A percentile compares a stretch with the other conserved stretches of the same genome.
phyloP scores from a whole-genome alignment of 2,797 vertebrate species.

The Threskiornis aethiopicus region DNA sequence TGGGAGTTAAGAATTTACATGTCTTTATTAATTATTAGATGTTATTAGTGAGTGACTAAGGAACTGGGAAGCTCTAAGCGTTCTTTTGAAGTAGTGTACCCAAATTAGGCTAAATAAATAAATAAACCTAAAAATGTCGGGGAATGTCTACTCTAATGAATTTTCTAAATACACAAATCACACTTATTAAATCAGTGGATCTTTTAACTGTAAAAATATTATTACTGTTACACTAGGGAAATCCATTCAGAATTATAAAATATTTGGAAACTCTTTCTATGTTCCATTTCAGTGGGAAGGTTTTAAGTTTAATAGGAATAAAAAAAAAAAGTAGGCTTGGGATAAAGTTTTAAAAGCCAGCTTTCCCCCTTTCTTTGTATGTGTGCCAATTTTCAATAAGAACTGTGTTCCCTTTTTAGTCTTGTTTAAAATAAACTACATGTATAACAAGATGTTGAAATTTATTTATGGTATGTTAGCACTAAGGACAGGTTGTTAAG shows the following conservation, averaged over 20 bases:
- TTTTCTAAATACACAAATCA: conserved; percentile 64
- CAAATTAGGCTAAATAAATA: conserved; percentile 75
- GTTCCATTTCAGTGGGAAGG: background rate
- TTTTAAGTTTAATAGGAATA: background rate
- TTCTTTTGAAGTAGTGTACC: conserved; percentile 75
- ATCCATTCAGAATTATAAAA: conserved; percentile 44
- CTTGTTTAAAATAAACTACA: conserved; percentile 47
- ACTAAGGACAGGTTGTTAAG: conserved; percentile 55
- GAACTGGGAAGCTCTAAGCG: conserved; percentile 72
- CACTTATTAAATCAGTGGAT: conserved; percentile 69
- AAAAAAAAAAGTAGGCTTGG: background rate
- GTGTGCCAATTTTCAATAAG: conserved; percentile 18
- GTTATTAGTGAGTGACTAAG: conserved; percentile 76
- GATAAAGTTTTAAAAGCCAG: background rate
- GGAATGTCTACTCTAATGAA: conserved; percentile 66
- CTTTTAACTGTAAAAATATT: conserved; percentile 70
- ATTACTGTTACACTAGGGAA: conserved; percentile 57
- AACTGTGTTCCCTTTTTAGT: conserved; percentile 30
- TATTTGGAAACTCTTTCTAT: conserved; percentile 40
- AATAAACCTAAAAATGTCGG: conserved; percentile 61
- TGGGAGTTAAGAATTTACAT: conserved; percentile 77
- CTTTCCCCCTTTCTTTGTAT: background rate
- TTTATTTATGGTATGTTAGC: conserved; percentile 52
- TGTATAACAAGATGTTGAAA: conserved; percentile 34
- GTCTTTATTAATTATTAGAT: conserved; percentile 77